A percentile compares a stretch with the other conserved stretches of the same genome.
phyloP scores from a whole-genome alignment of 37 sponge, comb jelly and placozoan species.

The Aphrocallistes beatrix region DNA sequence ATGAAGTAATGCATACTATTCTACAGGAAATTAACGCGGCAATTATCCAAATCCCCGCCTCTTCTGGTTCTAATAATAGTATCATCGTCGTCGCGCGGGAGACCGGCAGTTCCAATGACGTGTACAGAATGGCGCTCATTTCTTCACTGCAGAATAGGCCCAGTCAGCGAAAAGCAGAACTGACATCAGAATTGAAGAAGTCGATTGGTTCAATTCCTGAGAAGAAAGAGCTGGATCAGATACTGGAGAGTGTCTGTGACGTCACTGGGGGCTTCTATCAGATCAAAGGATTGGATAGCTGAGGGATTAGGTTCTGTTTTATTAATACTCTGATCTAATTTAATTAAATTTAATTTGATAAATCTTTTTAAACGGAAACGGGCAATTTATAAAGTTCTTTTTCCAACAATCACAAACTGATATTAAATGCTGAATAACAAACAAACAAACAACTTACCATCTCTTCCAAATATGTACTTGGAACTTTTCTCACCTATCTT shows the following conservation, averaged over 20 bases:
- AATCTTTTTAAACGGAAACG: no score
- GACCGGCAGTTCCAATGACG: neutral
- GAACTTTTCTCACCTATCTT: no score
- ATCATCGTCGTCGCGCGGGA: neutral
- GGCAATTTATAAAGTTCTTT: no score
- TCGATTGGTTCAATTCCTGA: neutral
- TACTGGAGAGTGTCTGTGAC: neutral
- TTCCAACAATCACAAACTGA: no score
- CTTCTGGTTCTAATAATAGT: neutral
- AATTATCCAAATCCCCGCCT: neutral
- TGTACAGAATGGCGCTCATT: neutral
- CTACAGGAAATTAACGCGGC: constrained; percentile 5
- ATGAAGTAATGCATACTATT: neutral
- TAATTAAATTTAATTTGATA: no score
- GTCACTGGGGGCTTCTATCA: neutral
- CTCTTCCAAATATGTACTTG: no score
- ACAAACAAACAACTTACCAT: no score
- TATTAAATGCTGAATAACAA: no score
- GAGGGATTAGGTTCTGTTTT: no score
- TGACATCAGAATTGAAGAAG: neutral
- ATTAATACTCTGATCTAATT: no score
- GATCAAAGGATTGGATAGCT: neutral
- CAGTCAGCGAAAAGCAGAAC: neutral
- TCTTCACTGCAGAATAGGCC: neutral
- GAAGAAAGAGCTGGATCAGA: neutral